phyloP scores from a whole-genome alignment of 2,113 vertebrate species.

The Bubo blakistoni region DNA sequence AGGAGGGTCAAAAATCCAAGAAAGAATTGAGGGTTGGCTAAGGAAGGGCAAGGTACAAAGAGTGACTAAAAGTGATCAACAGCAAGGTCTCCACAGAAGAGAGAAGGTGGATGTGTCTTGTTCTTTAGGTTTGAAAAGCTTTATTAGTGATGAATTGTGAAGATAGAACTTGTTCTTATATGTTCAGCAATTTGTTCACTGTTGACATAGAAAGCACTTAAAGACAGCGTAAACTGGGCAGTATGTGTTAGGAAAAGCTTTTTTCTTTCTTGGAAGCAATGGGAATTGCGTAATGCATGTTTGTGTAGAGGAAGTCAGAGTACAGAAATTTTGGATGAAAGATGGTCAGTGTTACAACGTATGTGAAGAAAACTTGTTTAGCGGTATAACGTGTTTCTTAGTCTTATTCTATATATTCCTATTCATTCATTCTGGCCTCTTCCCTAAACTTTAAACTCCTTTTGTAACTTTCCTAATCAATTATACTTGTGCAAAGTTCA shows the following conservation, averaged over 20 bases:
- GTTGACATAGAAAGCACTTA: background rate
- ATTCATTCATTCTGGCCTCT: background rate
- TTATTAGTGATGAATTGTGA: background rate
- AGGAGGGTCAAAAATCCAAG: slow-evolving; percentile 36
- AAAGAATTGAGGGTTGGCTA: slow-evolving; percentile 26
- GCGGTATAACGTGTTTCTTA: background rate
- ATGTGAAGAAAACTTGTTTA: background rate
- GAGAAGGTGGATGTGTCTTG: background rate
- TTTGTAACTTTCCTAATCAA: background rate
- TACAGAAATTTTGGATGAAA: background rate
- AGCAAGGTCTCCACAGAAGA: background rate
- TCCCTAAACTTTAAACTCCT: background rate
- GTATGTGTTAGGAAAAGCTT: background rate
- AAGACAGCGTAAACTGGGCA: background rate
- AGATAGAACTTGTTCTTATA: background rate
- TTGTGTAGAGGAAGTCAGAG: background rate
- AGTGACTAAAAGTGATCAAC: background rate
- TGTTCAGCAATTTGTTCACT: background rate
- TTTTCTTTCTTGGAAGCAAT: background rate
- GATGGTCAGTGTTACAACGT: background rate
- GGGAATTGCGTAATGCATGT: background rate
- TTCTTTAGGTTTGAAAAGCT: background rate
- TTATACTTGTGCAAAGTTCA: background rate
- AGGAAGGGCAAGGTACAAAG: slow-evolving; percentile 45
- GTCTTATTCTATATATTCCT: background rate